phyloP scores from a whole-genome alignment of 2,113 vertebrate genomes.

The Hemichromis elongatus region DNA sequence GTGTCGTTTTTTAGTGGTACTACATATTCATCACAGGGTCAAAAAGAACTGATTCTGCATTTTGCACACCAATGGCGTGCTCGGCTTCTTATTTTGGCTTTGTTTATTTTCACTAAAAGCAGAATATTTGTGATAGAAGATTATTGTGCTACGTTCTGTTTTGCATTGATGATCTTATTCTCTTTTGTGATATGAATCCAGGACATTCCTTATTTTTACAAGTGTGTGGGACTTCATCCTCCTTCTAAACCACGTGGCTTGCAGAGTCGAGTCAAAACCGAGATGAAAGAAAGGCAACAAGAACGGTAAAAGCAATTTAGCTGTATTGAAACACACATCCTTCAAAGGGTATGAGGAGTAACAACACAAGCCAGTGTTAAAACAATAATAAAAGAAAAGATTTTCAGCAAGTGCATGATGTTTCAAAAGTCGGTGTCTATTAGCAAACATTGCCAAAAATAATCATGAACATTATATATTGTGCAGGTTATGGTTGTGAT shows the following conservation, averaged over 20 bases:
- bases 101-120: neutral
- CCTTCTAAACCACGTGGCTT: neutral
- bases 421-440: neutral
- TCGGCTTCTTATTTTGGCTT: neutral
- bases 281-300: neutral
- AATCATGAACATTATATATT: neutral
- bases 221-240: neutral
- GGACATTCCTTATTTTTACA: neutral
- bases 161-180: neutral
- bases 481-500: neutral
- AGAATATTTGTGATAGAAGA: neutral
- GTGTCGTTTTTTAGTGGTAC: neutral
- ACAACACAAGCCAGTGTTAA: neutral
- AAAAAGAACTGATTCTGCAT: neutral
- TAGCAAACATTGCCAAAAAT: neutral
- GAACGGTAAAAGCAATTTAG: neutral
- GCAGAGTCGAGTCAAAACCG: neutral
- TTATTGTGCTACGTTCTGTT: neutral
- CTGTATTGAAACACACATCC: neutral
- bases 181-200: neutral
- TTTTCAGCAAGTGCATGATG: rapidly evolving
- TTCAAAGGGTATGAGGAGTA: neutral
- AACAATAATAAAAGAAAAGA: neutral
- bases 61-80: neutral
- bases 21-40: neutral